Evolutionary conservation across 1,140 invertebrate species (phyloP), one percentile per base, ranked within the genome.

Genomic region (Trachymyrmex cornetzi): DNA sequence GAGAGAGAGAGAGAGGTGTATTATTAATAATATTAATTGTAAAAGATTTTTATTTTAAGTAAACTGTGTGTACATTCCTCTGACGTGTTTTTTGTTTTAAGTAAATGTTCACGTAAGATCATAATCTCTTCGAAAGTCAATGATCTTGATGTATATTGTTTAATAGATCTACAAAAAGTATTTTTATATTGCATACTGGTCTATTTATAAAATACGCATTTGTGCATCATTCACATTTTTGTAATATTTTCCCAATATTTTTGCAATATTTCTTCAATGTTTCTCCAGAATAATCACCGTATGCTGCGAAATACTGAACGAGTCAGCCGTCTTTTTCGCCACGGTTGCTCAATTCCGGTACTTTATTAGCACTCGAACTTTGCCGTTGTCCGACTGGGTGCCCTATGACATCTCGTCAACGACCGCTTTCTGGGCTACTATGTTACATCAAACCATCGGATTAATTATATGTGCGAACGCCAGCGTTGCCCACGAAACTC

Each of bases 401-500:
- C 91, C 90, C 0, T 92, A 85, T 4, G 77, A 82, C 7, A 30
- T 74, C 11, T 64, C 81, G 0, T 86, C 82, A 11, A 16, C 16
- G 0, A 11, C 14, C 11, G 38, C 71, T 2, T 88, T 64, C 61
- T 61, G 63, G 38, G 53, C 66, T 1, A 67, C 87, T 1, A 64
- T 91, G 27, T 2, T 92, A 1, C 86, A 91, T 16, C 88, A 90
- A 22, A 67, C 74, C 2, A 74, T 86, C 11, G 38, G 77, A 9
- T 11, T 91, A 6, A 79, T 91, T 0, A 67, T 90, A 4, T 91
- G 91, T 14, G 91, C 92, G 5, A 87, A 77, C 1, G 50, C 74
- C 12, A 92, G 91, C 53, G 90, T 87, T 0, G 90, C 85, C 2
- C 82, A 87, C 16, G 92, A 92, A n/a, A 90, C 87, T 0, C 48